A percentile compares a stretch with the other conserved stretches of the same genome.
Conservation (phyloP, 2,888 invertebrate genomes). For the Pterostichus madidus region DNA sequence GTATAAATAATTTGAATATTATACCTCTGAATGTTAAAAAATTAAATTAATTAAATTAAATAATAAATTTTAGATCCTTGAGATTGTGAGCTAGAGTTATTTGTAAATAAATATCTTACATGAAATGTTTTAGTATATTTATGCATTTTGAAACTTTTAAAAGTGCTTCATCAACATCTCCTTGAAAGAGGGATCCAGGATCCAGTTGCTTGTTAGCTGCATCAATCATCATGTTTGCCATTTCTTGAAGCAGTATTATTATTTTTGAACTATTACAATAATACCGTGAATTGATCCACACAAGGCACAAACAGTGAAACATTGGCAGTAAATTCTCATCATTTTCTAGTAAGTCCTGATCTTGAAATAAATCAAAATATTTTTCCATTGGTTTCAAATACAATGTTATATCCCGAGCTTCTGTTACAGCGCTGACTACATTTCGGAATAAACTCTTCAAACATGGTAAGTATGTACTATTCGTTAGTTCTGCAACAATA, state of each 20-base stretch:
- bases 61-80: too few species aligned
- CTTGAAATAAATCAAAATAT: conserved; percentile 86
- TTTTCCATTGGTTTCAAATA: conserved; percentile 87
- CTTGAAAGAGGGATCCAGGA: conserved; percentile 90
- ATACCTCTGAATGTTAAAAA: too few species aligned
- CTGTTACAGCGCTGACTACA: conserved; percentile 88
- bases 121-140: conserved; percentile 76
- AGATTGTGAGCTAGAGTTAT: too few species aligned
- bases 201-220: conserved; percentile 87
- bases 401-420: conserved; percentile 90
- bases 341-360: conserved; percentile 84
- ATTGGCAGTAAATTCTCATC: conserved; percentile 82
- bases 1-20: too few species aligned
- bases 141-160: conserved; percentile 72
- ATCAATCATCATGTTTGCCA: conserved; percentile 90
- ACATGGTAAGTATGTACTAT: conserved; percentile 88
- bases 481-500: conserved; percentile 84
- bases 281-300: conserved; percentile 92
- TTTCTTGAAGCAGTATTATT: conserved; percentile 86
- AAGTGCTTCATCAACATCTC: conserved; percentile 80
- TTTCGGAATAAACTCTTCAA: conserved; percentile 89
- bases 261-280: conserved; percentile 82
- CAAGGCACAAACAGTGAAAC: conserved; percentile 88
- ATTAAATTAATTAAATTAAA: too few species aligned
- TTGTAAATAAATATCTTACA: conserved; percentile 76